Evolutionary conservation across 2,888 invertebrate species (phyloP).

Genomic region (Polyploca ridens): DNA sequence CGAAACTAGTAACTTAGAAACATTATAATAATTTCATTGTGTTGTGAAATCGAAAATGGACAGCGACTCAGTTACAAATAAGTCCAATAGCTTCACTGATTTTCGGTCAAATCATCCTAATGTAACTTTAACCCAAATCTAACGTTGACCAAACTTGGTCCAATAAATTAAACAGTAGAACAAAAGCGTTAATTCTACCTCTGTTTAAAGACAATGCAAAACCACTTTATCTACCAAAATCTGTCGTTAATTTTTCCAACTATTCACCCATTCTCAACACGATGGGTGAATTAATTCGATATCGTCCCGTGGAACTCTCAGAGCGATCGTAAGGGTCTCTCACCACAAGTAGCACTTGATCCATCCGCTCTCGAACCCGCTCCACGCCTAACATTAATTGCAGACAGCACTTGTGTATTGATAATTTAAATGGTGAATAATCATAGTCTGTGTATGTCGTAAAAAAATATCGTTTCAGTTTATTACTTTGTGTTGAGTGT

Average conservation of each 20-base stretch:
- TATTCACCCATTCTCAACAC: not conserved
- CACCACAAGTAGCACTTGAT: constrained; percentile 44
- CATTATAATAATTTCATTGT: not conserved
- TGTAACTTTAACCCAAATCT: not conserved
- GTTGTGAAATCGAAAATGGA: no score
- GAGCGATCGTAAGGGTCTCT: constrained; percentile 41
- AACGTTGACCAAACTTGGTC: not conserved
- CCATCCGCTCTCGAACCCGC: constrained; percentile 41
- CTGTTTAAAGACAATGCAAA: not conserved
- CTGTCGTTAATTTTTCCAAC: not conserved
- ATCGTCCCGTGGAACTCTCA: constrained; percentile 2
- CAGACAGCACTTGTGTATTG: constrained; percentile 17
- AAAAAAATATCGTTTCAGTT: not conserved
- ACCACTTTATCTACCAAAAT: not conserved
- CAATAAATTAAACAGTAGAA: not conserved
- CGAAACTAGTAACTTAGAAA: no score
- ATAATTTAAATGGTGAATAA: constrained; percentile 20
- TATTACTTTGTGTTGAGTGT: no score
- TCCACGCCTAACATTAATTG: constrained; percentile 17
- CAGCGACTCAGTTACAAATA: no score
- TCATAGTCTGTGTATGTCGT: constrained; percentile 4
- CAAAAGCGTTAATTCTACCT: not conserved
- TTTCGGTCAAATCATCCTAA: no score
- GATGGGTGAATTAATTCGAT: constrained; percentile 10
- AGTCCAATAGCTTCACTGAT: no score